phyloP scores from a whole-genome alignment of 2,113 vertebrate genomes.

The Hypomesus transpacificus region DNA sequence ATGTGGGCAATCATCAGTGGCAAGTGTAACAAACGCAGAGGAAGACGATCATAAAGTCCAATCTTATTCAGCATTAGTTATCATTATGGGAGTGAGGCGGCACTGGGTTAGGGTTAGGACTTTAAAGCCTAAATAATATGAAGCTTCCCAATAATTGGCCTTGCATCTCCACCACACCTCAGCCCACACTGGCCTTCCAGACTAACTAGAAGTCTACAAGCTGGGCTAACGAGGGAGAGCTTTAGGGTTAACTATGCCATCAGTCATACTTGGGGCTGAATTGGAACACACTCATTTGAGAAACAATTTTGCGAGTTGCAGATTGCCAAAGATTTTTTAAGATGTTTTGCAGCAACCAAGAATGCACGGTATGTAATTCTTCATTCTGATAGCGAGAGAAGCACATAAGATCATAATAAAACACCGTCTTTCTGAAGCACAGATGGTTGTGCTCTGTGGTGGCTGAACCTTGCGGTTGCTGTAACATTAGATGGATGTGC shows the following conservation, averaged over 20 bases:
- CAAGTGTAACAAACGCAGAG: slow-evolving; percentile 25
- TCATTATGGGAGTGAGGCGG: slow-evolving; percentile 52
- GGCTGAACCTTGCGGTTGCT: slow-evolving; percentile 36
- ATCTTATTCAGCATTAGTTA: slow-evolving; percentile 61
- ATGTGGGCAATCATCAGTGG: slow-evolving; percentile 44
- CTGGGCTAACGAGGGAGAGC: background rate
- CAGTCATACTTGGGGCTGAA: slow-evolving; percentile 31
- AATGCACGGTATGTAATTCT: background rate
- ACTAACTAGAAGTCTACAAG: slow-evolving; percentile 43
- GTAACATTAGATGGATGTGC: slow-evolving; percentile 51
- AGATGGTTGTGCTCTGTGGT: slow-evolving; percentile 20
- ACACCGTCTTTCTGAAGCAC: background rate
- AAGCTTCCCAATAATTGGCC: slow-evolving; percentile 22
- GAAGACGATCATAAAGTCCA: slow-evolving; percentile 40
- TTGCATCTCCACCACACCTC: slow-evolving; percentile 36
- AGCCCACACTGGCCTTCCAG: slow-evolving; percentile 30
- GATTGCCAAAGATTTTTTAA: slow-evolving; percentile 42
- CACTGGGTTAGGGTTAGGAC: slow-evolving; percentile 41
- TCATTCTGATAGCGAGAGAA: background rate
- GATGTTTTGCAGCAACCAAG: background rate
- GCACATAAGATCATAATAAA: slow-evolving; percentile 28
- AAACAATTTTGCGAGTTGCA: slow-evolving; percentile 16
- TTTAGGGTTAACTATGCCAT: slow-evolving; percentile 14
- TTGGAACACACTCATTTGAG: slow-evolving; percentile 7
- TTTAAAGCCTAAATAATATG: slow-evolving; percentile 32